These are phyloP conservation scores for Carcina quercana DNA, from an alignment of 2,888 invertebrate genomes.

Conservation along the genomic window DNA sequence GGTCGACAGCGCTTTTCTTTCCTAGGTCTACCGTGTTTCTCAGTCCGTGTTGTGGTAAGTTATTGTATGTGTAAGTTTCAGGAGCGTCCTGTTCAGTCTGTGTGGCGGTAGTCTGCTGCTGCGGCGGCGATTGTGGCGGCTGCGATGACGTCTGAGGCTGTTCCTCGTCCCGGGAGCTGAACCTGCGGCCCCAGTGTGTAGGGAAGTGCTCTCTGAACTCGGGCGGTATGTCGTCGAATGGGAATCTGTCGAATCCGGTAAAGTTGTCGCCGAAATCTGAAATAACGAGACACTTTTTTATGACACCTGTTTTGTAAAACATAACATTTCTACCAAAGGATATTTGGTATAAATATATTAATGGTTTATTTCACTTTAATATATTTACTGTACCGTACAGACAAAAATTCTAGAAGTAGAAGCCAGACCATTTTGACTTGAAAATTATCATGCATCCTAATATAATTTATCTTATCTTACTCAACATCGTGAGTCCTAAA, in stretches of 20 bases:
- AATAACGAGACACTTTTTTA: conserved; percentile 40
- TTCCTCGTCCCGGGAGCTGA: conserved; percentile 45
- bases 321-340: too few relatives aligned
- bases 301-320: conserved; percentile 24
- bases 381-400: too few relatives aligned
- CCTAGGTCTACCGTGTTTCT: conserved; percentile 88
- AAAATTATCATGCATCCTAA: too few relatives aligned
- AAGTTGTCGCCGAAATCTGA: conserved; percentile 66
- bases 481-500: too few relatives aligned
- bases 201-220: conserved; percentile 68
- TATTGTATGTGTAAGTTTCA: conserved; percentile 29
- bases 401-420: too few relatives aligned
- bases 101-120: conserved; percentile 50
- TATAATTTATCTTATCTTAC: too few relatives aligned
- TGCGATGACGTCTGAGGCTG: conserved; percentile 26
- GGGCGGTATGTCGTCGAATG: conserved; percentile 67
- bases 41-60: conserved; percentile 79
- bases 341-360: too few relatives aligned
- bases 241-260: conserved; percentile 69
- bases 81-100: conserved; percentile 51
- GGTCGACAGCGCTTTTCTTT: conserved; percentile 75
- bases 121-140: conserved; percentile 30
- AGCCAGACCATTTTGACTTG: too few relatives aligned
- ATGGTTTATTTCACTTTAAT: too few relatives aligned
- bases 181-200: conserved; percentile 57